These are phyloP conservation scores for Tolmerus cingulatus DNA, from an alignment of 2,888 invertebrate species.

Conservation along the genomic window DNA sequence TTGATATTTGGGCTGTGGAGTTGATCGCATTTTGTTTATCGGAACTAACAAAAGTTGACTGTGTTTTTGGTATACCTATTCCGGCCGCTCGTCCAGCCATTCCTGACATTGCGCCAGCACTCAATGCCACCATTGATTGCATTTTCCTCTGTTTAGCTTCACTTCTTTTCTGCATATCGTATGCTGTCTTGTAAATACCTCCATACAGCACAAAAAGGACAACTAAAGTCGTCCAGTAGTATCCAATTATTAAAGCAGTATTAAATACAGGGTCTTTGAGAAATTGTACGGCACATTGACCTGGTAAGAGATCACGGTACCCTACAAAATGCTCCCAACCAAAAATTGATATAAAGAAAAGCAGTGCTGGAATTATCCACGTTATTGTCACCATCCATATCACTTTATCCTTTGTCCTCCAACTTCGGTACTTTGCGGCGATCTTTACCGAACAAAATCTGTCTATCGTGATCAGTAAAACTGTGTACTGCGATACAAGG, in stretches of 20 bases:
- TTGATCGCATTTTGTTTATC: conserved; percentile 67
- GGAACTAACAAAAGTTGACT: conserved; percentile 73
- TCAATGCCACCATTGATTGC: conserved; percentile 92
- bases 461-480: conserved; percentile 97
- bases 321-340: conserved; percentile 99
- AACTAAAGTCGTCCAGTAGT: conserved; percentile 96
- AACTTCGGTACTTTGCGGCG: conserved; percentile 94
- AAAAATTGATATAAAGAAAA: conserved; percentile 98
- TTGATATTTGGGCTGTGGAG: conserved; percentile 53
- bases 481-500: conserved; percentile 98
- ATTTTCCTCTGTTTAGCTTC: conserved; percentile 95
- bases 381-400: conserved; percentile 95
- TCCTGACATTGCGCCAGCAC: conserved; percentile 89
- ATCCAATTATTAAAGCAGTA: conserved; percentile 94
- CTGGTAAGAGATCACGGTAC: conserved; percentile 83
- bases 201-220: conserved; percentile 95
- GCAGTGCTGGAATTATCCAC: conserved; percentile 94
- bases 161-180: conserved; percentile 96
- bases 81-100: conserved; percentile 90
- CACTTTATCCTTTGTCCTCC: conserved; percentile 93
- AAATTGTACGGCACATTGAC: conserved; percentile 96
- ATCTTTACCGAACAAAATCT: conserved; percentile 98
- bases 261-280: conserved; percentile 97
- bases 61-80: conserved; percentile 82
- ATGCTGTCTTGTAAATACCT: conserved; percentile 96